Evolutionary conservation across 2,797 vertebrate genomes (phyloP).

Genomic region (Tinamus major): DNA sequence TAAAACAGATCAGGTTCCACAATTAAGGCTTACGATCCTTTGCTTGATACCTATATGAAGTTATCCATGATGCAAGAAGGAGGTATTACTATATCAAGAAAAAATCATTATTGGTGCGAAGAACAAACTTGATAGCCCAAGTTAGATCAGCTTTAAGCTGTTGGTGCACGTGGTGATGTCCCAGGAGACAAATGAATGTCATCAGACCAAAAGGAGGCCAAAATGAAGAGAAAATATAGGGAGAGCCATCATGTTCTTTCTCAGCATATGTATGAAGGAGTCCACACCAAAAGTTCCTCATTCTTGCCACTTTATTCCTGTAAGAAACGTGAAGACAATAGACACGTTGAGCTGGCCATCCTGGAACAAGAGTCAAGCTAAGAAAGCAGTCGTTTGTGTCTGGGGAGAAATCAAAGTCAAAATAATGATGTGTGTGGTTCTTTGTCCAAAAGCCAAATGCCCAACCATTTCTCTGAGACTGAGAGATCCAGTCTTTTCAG

Average conservation of each 20-base stretch:
- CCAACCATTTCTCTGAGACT: not conserved
- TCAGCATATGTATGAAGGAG: not conserved
- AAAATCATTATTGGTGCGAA: not conserved
- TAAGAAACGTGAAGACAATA: not conserved
- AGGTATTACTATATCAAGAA: not conserved
- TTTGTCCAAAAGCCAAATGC: not conserved
- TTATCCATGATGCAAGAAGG: not conserved
- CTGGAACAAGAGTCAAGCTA: not conserved
- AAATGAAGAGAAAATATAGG: not conserved
- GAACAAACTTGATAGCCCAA: not conserved
- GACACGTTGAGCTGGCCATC: not conserved
- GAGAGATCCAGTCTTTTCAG: not conserved
- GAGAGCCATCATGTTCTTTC: not conserved
- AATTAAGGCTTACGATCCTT: not conserved
- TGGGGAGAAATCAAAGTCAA: not conserved
- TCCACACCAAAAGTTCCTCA: not conserved
- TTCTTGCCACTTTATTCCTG: not conserved
- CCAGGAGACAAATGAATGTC: not conserved
- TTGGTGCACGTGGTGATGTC: not conserved
- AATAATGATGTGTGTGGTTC: not conserved
- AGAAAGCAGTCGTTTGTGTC: not conserved
- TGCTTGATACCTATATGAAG: not conserved
- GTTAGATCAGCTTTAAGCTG: conserved; percentile 29
- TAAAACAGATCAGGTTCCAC: not conserved
- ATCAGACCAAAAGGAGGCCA: conserved; percentile 6